Percentiles rank a stretch among this genome's conserved stretches.
Evolutionary conservation across 2,113 vertebrate genomes (phyloP).

Genomic region (Arizona elegans): DNA sequence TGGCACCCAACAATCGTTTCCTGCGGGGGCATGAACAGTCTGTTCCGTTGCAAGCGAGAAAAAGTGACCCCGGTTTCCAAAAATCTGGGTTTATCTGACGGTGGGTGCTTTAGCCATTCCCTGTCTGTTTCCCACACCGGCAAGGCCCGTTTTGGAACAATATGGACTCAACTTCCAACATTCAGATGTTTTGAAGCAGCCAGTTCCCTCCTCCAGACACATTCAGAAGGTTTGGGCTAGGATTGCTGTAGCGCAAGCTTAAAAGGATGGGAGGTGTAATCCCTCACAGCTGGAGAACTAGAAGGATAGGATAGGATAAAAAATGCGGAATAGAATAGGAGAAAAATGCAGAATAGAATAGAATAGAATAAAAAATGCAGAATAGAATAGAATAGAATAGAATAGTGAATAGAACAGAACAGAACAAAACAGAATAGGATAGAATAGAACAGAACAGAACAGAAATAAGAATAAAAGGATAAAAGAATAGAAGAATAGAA

Average conservation of each 20-base stretch:
- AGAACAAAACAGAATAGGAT: no score
- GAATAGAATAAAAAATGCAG: no score
- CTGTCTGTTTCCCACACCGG: not conserved
- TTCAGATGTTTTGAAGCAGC: not conserved
- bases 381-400: no score
- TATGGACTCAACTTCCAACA: not conserved
- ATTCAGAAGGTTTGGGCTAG: not conserved
- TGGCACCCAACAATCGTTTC: not conserved
- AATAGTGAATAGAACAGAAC: no score
- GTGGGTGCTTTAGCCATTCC: not conserved
- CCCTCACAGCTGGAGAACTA: not conserved
- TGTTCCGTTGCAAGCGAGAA: not conserved
- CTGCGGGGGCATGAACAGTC: not conserved
- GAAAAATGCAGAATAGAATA: no score
- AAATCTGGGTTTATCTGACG: not conserved
- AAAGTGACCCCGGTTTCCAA: not conserved
- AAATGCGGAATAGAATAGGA: no score
- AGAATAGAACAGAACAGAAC: no score
- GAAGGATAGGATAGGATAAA: no score
- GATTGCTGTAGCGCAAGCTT: not conserved
- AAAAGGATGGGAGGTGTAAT: not conserved
- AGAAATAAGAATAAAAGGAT: no score
- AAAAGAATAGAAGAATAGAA: no score
- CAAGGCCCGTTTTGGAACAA: not conserved
- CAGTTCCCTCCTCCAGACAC: not conserved